A percentile compares a stretch with the other conserved stretches of the same genome.
Evolutionary conservation across 2,797 vertebrate genomes (phyloP).

Genomic region (Distichodus sexfasciatus): DNA sequence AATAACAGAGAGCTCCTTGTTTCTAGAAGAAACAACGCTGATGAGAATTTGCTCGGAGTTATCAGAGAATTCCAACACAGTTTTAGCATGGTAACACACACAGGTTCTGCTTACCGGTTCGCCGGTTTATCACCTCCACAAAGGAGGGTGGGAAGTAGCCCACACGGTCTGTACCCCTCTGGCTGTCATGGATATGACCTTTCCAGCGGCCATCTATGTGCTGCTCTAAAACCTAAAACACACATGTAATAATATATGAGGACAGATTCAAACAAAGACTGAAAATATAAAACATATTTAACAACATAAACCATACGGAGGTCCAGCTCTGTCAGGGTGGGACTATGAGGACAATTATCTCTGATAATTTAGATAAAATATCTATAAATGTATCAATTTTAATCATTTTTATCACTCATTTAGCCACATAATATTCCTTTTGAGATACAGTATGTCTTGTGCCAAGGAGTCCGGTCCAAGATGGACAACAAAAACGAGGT

Average conservation of each 20-base stretch:
- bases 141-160: conserved; percentile 95
- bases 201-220: conserved; percentile 94
- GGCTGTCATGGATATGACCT: conserved; percentile 92
- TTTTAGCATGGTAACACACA: neutral
- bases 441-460: no score
- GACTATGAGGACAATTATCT: no score
- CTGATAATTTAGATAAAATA: no score
- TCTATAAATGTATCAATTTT: no score
- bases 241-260: neutral
- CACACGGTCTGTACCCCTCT: conserved; percentile 88
- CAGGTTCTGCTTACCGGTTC: conserved; percentile 70
- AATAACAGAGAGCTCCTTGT: no score
- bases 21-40: neutral
- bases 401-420: no score
- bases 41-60: neutral
- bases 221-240: conserved; percentile 89
- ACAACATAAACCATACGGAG: no score
- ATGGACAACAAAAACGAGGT: no score
- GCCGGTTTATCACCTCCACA: conserved; percentile 92
- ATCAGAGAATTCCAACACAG: neutral
- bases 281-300: neutral
- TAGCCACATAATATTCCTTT: no score
- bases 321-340: no score
- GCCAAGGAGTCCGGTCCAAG: no score
- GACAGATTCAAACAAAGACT: neutral